Evolutionary conservation across 2,888 invertebrate species (phyloP).

Genomic region (Galeopsomyia nigrocyanea): DNA sequence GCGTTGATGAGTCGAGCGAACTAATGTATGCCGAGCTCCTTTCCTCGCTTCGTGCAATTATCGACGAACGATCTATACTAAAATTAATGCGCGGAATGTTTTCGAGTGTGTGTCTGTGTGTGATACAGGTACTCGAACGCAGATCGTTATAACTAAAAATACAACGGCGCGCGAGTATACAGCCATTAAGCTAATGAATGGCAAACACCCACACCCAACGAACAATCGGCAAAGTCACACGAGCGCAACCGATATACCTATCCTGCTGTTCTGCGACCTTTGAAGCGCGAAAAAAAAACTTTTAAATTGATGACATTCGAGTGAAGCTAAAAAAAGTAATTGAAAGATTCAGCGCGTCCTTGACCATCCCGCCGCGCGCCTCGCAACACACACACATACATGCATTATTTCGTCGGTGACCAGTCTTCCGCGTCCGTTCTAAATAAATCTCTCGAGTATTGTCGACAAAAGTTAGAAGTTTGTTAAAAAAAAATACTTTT

Average conservation of each 20-base stretch:
- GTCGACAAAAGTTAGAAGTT: too few relatives aligned
- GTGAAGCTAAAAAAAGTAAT: conserved; percentile 35
- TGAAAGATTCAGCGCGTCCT: conserved; percentile 36
- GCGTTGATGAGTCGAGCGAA: conserved; percentile 26
- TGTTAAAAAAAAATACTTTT: too few relatives aligned
- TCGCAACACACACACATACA: conserved; percentile 21
- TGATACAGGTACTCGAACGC: neutral
- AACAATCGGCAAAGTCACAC: conserved; percentile 20
- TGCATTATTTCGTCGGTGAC: too few relatives aligned
- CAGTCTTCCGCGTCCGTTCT: too few relatives aligned
- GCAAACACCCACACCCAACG: conserved; percentile 30
- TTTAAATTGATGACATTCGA: conserved; percentile 33
- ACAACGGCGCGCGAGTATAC: neutral
- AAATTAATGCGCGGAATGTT: too few relatives aligned
- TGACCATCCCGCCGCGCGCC: conserved; percentile 32
- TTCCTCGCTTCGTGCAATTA: too few relatives aligned
- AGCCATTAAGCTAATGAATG: conserved; percentile 39
- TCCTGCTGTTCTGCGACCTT: too few relatives aligned
- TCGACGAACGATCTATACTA: too few relatives aligned
- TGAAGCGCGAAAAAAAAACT: conserved; percentile 10
- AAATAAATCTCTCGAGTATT: too few relatives aligned
- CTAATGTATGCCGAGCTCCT: too few relatives aligned
- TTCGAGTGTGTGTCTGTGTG: too few relatives aligned
- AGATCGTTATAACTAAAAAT: conserved; percentile 28
- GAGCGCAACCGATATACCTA: neutral